phyloP scores from a whole-genome alignment of 2,888 invertebrate species.

The Hoplodrina ambigua region DNA sequence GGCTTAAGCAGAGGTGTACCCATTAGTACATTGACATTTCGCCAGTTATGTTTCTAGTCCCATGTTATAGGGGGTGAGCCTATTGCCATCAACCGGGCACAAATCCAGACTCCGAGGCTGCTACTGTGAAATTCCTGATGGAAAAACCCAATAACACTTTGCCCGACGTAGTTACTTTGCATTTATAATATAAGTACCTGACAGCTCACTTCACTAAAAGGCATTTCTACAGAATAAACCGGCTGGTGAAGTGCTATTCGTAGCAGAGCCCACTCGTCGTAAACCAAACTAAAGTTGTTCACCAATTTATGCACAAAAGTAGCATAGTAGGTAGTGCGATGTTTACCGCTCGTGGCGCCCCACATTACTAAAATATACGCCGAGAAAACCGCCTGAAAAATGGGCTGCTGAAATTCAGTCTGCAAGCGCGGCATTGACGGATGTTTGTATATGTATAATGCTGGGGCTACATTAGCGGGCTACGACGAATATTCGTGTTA shows the following conservation, averaged over 20 bases:
- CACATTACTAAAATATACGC: conserved; percentile 83
- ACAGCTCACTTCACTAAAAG: background rate
- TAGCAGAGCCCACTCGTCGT: conserved; percentile 1
- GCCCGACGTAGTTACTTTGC: no score
- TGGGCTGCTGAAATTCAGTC: conserved; percentile 80
- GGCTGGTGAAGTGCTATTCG: conserved; percentile 18
- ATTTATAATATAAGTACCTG: background rate
- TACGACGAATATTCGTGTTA: no score
- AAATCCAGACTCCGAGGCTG: no score
- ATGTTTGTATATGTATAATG: conserved; percentile 75
- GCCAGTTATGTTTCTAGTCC: no score
- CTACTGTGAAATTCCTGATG: no score
- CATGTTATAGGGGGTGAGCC: no score
- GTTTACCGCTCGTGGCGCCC: conserved; percentile 76
- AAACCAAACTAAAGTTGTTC: conserved; percentile 53
- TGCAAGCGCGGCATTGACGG: conserved; percentile 73
- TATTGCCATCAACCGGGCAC: no score
- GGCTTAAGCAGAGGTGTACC: no score
- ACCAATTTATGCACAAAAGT: conserved; percentile 75
- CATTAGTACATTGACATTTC: no score
- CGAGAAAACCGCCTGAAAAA: conserved; percentile 80
- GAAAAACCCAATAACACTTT: no score
- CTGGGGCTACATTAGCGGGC: no score
- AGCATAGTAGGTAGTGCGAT: conserved; percentile 70
- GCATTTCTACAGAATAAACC: background rate